Conservation (phyloP, 2,888 invertebrate species). For the Coenonympha glycerion region DNA sequence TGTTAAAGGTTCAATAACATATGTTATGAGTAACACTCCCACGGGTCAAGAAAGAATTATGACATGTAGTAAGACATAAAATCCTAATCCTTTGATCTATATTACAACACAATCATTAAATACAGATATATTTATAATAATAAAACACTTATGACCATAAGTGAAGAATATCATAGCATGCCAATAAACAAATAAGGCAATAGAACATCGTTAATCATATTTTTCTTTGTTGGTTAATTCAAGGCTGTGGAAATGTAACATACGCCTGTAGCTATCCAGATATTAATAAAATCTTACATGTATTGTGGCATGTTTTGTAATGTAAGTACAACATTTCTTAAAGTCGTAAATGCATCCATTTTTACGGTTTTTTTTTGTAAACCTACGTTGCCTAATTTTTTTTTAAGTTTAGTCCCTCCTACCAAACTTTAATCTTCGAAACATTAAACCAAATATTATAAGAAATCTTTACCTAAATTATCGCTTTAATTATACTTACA, state of each 20-base stretch:
- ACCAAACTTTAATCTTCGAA: no score
- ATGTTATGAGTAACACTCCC: constrained; percentile 5
- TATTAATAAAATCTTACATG: no score
- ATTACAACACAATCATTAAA: constrained; percentile 25
- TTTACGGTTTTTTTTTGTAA: no score
- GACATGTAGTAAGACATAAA: constrained; percentile 20
- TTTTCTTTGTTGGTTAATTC: constrained; percentile 14
- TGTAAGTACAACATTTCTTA: no score
- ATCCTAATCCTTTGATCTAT: constrained; percentile 17
- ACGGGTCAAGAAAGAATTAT: constrained; percentile 13
- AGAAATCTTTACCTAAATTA: no score
- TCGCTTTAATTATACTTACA: no score
- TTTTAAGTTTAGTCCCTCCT: no score
- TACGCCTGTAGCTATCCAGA: background rate
- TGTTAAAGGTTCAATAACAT: background rate
- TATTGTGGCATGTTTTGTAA: no score
- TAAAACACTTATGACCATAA: constrained; percentile 29
- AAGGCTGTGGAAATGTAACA: constrained; percentile 21
- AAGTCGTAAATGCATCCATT: no score
- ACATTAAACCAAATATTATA: no score
- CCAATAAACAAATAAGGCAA: constrained; percentile 14
- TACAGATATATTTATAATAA: constrained; percentile 25
- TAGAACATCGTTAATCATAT: constrained; percentile 22
- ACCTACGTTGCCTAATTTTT: no score
- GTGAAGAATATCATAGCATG: constrained; percentile 16